Conservation (phyloP, 1,140 invertebrate species). For the Battus philenor region DNA sequence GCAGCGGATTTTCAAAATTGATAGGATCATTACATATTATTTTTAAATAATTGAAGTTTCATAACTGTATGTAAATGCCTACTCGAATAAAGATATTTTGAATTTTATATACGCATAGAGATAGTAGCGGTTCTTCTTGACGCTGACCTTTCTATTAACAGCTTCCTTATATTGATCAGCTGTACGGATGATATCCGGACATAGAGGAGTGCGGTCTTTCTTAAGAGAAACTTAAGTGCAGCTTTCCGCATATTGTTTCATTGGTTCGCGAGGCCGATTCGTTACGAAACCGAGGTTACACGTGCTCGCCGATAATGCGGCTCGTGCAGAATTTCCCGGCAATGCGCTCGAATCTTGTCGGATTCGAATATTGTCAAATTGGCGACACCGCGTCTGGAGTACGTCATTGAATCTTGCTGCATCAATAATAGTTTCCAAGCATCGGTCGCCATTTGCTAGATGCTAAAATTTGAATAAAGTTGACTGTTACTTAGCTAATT, state of each 20-base stretch:
- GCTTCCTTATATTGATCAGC: constrained; percentile 9
- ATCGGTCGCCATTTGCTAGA: constrained; percentile 8
- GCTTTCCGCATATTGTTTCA: constrained; percentile 24
- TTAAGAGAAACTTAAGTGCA: constrained; percentile 17
- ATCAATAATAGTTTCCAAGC: constrained; percentile 40
- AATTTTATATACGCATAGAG: too few relatives aligned
- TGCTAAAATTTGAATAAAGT: not conserved
- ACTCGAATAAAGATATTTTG: too few relatives aligned
- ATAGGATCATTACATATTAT: too few relatives aligned
- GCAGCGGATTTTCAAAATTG: too few relatives aligned
- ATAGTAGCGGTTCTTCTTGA: constrained; percentile 3
- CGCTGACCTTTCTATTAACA: constrained; percentile 4
- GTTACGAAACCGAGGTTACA: constrained; percentile 44
- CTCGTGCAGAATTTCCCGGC: constrained; percentile 36
- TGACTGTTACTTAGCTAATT: not conserved
- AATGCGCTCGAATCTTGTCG: constrained; percentile 24
- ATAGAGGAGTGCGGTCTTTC: too few relatives aligned
- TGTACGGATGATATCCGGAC: too few relatives aligned
- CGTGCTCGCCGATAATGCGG: constrained; percentile 38
- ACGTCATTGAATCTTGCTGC: constrained; percentile 43
- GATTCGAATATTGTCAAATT: constrained; percentile 41
- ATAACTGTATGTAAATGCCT: too few relatives aligned
- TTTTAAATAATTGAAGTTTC: too few relatives aligned
- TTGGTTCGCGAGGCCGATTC: constrained; percentile 22
- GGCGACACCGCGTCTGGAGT: constrained; percentile 55